Conservation (phyloP, 1,140 invertebrate genomes). For the Drosophila simulans region DNA sequence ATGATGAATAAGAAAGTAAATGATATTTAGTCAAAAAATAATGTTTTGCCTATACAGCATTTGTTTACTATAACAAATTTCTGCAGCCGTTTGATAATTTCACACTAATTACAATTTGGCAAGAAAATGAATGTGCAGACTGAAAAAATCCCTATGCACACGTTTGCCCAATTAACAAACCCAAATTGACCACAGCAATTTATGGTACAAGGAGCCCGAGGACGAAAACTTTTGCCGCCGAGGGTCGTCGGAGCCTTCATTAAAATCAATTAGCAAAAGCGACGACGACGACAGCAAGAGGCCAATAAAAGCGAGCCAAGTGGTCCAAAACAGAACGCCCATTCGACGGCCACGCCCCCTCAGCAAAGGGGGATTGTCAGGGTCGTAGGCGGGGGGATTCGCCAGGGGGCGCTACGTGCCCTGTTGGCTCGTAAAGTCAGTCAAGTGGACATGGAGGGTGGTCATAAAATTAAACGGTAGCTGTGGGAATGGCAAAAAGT, state of each 20-base stretch:
- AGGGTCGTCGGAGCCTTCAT: slow-evolving; percentile 66
- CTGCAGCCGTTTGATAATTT: slow-evolving; percentile 55
- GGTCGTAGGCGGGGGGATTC: not conserved
- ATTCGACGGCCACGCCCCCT: slow-evolving; percentile 28
- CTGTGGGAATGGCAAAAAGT: slow-evolving; percentile 31
- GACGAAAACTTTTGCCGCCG: slow-evolving; percentile 55
- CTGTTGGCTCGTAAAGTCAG: slow-evolving; percentile 69
- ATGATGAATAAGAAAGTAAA: not conserved
- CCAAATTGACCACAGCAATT: slow-evolving; percentile 80
- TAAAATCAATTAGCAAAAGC: slow-evolving; percentile 81
- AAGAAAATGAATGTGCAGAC: slow-evolving; percentile 15
- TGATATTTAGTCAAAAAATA: not conserved
- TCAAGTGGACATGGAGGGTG: slow-evolving; percentile 74
- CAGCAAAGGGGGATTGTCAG: slow-evolving; percentile 4
- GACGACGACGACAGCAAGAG: slow-evolving; percentile 58
- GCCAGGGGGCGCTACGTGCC: slow-evolving; percentile 34
- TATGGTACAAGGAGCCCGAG: slow-evolving; percentile 45
- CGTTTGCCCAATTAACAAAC: slow-evolving; percentile 80
- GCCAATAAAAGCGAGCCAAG: slow-evolving; percentile 70
- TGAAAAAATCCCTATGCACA: slow-evolving; percentile 42
- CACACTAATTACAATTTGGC: slow-evolving; percentile 58
- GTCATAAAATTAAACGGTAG: slow-evolving; percentile 78
- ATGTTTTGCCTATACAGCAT: too few relatives aligned
- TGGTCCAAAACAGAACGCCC: slow-evolving; percentile 51
- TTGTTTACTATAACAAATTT: not conserved